Evolutionary conservation across 2,113 vertebrate species (phyloP).

Genomic region (Sylvilagus bachmani): DNA sequence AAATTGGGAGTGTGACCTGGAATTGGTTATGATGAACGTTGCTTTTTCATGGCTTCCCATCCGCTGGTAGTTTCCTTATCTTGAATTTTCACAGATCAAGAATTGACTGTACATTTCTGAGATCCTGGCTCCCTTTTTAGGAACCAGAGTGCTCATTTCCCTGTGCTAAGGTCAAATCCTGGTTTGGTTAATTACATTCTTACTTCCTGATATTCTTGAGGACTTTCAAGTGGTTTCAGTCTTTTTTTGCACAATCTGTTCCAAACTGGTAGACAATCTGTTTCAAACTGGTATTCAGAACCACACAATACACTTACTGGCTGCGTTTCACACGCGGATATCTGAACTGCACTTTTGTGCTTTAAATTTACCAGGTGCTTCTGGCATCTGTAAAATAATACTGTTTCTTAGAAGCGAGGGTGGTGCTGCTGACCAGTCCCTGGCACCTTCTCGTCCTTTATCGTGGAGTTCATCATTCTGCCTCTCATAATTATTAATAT

Average conservation of each 20-base stretch:
- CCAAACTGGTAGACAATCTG: slow-evolving; percentile 54
- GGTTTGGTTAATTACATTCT: slow-evolving; percentile 66
- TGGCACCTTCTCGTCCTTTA: slow-evolving; percentile 34
- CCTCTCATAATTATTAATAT: slow-evolving; percentile 49
- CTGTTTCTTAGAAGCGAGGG: slow-evolving; percentile 2
- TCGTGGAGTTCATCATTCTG: slow-evolving; percentile 51
- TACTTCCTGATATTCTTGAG: slow-evolving; percentile 65
- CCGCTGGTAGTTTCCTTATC: slow-evolving; percentile 31
- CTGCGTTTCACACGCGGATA: slow-evolving; percentile 37
- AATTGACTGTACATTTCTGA: slow-evolving; percentile 60
- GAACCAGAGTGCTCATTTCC: slow-evolving; percentile 65
- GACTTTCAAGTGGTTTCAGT: slow-evolving; percentile 64
- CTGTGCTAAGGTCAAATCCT: slow-evolving; percentile 54
- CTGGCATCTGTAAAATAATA: neutral
- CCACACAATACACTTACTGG: neutral
- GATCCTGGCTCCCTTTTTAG: slow-evolving; percentile 52
- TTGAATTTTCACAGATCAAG: slow-evolving; percentile 57
- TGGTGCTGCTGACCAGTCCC: slow-evolving; percentile 8
- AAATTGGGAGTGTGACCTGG: neutral
- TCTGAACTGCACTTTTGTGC: slow-evolving; percentile 43
- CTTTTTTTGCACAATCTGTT: slow-evolving; percentile 62
- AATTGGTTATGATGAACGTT: neutral
- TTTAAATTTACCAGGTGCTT: slow-evolving; percentile 25
- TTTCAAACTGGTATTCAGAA: slow-evolving; percentile 69
- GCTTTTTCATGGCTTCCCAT: slow-evolving; percentile 14